Evolutionary conservation across 2,113 vertebrate genomes (phyloP).

Genomic region (Plectropomus leopardus): DNA sequence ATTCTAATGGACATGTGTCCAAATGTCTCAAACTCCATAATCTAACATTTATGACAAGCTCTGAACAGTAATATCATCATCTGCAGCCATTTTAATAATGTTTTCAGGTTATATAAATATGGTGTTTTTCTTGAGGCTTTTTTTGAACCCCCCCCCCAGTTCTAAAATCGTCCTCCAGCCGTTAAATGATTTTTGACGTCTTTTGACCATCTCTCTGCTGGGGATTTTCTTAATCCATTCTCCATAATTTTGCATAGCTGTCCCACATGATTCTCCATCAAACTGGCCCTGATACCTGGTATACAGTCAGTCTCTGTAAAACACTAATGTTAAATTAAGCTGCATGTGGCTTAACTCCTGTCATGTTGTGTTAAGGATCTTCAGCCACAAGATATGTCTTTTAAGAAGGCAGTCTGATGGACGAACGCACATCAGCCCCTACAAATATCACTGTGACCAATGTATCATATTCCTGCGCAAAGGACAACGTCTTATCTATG

Average conservation of each 20-base stretch:
- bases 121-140: not conserved
- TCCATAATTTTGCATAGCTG: not conserved
- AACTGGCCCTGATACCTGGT: not conserved
- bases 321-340: not conserved
- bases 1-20: not conserved
- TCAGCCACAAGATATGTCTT: not conserved
- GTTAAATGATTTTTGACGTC: not conserved
- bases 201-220: not conserved
- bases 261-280: constrained; percentile 20
- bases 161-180: not conserved
- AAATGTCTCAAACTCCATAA: not conserved
- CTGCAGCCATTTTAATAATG: not conserved
- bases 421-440: not conserved
- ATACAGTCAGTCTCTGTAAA: not conserved
- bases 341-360: not conserved
- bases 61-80: not conserved
- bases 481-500: constrained; percentile 21
- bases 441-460: not conserved
- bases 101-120: not conserved
- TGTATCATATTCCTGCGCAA: not conserved
- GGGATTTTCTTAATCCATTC: constrained; percentile 22
- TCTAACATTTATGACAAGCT: not conserved
- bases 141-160: not conserved
- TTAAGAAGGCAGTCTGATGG: not conserved
- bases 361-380: not conserved